Evolutionary conservation across 2,888 invertebrate genomes (phyloP).

Genomic region (Iselma pallidipennis): DNA sequence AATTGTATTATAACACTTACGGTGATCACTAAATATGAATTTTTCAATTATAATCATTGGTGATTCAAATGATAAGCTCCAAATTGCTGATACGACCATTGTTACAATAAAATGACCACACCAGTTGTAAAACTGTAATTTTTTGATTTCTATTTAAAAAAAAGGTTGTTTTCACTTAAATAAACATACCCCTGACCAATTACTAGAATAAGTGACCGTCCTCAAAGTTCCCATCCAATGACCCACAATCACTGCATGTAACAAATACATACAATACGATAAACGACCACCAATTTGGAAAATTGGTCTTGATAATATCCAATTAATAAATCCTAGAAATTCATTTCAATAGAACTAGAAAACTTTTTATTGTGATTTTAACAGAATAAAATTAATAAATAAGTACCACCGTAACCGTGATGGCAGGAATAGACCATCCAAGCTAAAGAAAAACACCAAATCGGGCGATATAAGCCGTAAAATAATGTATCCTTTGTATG

Average conservation of each 20-base stretch:
- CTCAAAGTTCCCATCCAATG: conserved; percentile 32
- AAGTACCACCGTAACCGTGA: conserved; percentile 13
- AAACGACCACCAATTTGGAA: conserved; percentile 61
- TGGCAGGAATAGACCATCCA: conserved; percentile 23
- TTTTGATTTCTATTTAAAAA: too few relatives aligned
- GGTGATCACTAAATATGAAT: conserved; percentile 15
- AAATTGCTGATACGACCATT: conserved; percentile 51
- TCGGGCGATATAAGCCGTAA: conserved; percentile 16
- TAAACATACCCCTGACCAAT: conserved; percentile 28
- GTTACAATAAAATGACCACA: conserved; percentile 56
- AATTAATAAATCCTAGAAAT: conserved; percentile 58
- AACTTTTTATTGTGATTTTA: too few relatives aligned
- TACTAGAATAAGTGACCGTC: conserved; percentile 34
- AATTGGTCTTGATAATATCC: conserved; percentile 57
- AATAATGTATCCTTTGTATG: conserved; percentile 15
- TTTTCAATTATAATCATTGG: conserved; percentile 57
- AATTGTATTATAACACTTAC: too few relatives aligned
- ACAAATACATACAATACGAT: conserved; percentile 61
- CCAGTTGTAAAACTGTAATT: conserved; percentile 53
- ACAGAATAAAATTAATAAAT: background rate
- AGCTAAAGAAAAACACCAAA: conserved; percentile 14
- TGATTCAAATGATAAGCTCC: conserved; percentile 57
- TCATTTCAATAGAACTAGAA: too few relatives aligned
- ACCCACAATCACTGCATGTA: conserved; percentile 55
- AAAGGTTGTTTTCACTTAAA: too few relatives aligned